Percentiles rank a stretch among this genome's conserved stretches.
These are phyloP conservation scores for Aptenodytes forsteri DNA, from an alignment of 2,113 vertebrate species.

Conservation along the genomic window DNA sequence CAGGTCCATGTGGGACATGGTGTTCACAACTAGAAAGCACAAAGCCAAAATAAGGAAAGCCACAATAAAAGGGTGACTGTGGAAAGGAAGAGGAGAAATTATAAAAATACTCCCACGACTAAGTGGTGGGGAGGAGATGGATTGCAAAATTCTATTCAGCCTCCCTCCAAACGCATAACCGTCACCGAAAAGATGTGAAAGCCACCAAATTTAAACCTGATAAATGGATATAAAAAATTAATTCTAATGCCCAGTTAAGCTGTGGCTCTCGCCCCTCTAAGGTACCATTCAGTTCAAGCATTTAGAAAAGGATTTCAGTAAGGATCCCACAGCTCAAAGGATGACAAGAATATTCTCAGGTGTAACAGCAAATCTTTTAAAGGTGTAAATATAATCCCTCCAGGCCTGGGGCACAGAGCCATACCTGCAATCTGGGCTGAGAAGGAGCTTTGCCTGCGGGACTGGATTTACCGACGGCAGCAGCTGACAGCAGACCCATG, in stretches of 20 bases:
- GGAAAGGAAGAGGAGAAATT: not conserved
- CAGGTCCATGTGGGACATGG: fast-evolving
- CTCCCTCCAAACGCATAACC: not conserved
- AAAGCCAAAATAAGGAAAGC: not conserved
- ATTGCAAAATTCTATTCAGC: not conserved
- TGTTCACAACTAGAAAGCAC: not conserved
- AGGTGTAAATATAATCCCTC: not conserved
- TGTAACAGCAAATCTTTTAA: not conserved
- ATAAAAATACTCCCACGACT: not conserved
- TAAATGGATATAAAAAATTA: not conserved
- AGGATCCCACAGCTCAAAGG: not conserved
- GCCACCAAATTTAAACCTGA: not conserved
- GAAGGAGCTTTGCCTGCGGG: not conserved
- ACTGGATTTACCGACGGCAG: not conserved
- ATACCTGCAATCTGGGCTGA: too few species aligned
- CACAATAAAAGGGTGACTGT: not conserved
- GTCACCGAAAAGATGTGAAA: not conserved
- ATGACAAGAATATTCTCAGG: fast-evolving
- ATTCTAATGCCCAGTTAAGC: not conserved
- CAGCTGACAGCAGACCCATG: not conserved
- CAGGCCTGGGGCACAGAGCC: not conserved
- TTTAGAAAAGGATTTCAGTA: not conserved
- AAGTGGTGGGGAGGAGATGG: not conserved
- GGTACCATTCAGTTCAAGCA: not conserved
- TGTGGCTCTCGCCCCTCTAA: not conserved